Evolutionary conservation across 2,113 vertebrate genomes (phyloP).

Genomic region (Microcebus murinus): DNA sequence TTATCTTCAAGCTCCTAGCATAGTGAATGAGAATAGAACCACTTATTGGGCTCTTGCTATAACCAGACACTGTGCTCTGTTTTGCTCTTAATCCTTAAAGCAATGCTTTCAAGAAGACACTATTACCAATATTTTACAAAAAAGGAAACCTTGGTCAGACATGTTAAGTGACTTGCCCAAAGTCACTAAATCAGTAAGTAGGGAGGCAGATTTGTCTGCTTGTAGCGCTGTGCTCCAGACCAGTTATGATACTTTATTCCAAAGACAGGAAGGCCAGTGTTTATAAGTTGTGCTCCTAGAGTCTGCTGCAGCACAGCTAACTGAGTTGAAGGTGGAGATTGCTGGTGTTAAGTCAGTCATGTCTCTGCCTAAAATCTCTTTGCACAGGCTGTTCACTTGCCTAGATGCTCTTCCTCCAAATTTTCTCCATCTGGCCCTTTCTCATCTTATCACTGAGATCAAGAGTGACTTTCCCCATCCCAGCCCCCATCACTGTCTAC

Average conservation of each 20-base stretch:
- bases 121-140: neutral
- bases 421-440: neutral
- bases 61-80: too few relatives aligned
- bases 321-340: neutral
- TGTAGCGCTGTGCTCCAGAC: neutral
- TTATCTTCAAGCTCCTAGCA: neutral
- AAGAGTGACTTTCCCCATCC: neutral
- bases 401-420: neutral
- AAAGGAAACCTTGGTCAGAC: neutral
- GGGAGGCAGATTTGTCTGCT: neutral
- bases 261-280: neutral
- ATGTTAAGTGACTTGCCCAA: neutral
- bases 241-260: neutral
- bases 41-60: neutral
- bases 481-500: neutral
- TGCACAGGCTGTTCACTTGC: neutral
- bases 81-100: neutral
- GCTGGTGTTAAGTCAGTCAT: neutral
- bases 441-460: too few relatives aligned
- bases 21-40: too few relatives aligned
- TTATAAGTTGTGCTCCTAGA: neutral
- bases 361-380: neutral
- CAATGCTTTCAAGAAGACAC: neutral
- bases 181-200: neutral
- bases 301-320: neutral